Conservation (phyloP, 2,113 vertebrate species). For the Salvator merianae region DNA sequence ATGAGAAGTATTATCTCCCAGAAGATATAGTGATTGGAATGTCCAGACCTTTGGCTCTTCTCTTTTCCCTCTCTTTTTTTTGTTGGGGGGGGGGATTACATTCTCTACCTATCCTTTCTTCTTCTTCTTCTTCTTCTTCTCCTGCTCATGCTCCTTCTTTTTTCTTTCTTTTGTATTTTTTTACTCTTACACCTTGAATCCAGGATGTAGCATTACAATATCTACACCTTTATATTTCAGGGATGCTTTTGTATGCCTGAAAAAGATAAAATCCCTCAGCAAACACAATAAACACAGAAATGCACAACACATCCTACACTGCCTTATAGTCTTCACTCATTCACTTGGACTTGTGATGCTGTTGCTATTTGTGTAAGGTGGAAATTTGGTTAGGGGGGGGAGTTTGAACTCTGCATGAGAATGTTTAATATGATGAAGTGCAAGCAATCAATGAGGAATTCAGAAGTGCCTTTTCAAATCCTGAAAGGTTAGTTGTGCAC, state of each 20-base stretch:
- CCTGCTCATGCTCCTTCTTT: not conserved
- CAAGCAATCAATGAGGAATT: not conserved
- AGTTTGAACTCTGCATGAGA: not conserved
- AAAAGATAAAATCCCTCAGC: not conserved
- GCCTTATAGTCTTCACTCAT: not conserved
- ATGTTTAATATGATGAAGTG: not conserved
- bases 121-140: not conserved
- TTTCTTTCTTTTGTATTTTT: no score
- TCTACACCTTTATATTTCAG: not conserved
- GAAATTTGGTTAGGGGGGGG: not conserved
- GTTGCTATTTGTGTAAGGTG: not conserved
- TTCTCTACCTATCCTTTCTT: not conserved
- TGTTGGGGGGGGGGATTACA: not conserved
- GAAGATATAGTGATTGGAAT: conserved; percentile 58
- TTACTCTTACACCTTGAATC: accelerated
- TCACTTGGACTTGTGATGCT: not conserved
- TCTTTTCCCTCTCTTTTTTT: not conserved
- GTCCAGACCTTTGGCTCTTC: conserved; percentile 6
- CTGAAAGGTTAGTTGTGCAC: not conserved
- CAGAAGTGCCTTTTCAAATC: not conserved
- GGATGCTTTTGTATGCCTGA: not conserved
- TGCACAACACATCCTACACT: not conserved
- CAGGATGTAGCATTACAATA: not conserved
- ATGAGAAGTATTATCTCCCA: conserved; percentile 84
- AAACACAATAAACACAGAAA: not conserved